phyloP scores from a whole-genome alignment of 1,140 invertebrate genomes.

The Anastatus disparis region DNA sequence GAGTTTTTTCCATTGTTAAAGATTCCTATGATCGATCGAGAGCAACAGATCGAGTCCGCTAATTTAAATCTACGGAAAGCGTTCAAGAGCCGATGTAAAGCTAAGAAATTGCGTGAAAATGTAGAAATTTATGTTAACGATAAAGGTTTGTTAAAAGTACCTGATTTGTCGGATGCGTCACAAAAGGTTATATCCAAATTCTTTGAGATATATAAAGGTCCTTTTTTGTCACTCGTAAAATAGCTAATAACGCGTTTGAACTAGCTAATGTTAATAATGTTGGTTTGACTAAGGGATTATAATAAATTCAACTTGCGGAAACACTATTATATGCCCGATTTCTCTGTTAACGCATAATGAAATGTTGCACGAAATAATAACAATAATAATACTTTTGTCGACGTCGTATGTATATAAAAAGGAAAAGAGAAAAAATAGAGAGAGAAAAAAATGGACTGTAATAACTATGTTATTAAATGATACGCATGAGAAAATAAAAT shows the following conservation, averaged over 20 bases:
- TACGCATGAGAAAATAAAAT: no score
- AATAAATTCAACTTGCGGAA: not conserved
- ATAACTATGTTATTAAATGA: no score
- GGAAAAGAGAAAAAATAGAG: no score
- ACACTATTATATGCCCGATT: no score
- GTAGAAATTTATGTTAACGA: not conserved
- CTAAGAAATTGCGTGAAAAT: not conserved
- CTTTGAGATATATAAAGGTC: not conserved
- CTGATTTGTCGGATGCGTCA: not conserved
- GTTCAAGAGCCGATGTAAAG: conserved; percentile 18
- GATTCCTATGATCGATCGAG: not conserved
- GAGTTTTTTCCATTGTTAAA: not conserved
- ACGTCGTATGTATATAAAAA: no score
- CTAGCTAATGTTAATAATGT: not conserved
- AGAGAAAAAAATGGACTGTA: no score
- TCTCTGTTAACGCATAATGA: no score
- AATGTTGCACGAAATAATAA: no score
- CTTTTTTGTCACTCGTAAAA: not conserved
- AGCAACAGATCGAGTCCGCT: conserved; percentile 9
- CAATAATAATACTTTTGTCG: no score
- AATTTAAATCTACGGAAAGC: not conserved
- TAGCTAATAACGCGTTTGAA: not conserved
- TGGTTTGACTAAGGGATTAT: not conserved
- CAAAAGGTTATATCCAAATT: not conserved
- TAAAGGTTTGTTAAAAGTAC: conserved; percentile 31